phyloP scores from a whole-genome alignment of 2,888 invertebrate species.

The Leptinotarsa juncta region DNA sequence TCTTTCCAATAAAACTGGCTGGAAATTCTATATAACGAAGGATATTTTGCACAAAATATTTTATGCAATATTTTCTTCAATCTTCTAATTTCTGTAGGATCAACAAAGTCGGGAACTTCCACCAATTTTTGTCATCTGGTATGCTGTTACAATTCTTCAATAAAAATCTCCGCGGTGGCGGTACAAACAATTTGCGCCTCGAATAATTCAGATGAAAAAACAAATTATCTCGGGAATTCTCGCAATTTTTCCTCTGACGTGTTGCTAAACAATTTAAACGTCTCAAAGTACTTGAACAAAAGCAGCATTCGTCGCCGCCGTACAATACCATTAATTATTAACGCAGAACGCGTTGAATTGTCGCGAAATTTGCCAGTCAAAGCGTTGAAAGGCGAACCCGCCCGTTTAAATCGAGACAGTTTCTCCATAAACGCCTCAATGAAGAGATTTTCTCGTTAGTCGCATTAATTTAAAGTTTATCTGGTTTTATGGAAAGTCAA shows the following conservation, averaged over 20 bases:
- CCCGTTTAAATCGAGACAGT: slow-evolving; percentile 31
- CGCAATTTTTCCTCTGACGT: slow-evolving; percentile 11
- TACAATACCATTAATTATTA: slow-evolving; percentile 41
- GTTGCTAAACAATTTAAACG: slow-evolving; percentile 25
- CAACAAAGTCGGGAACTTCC: neutral
- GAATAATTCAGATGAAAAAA: neutral
- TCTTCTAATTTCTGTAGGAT: too few species aligned
- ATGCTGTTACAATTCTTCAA: too few species aligned
- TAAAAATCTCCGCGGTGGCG: too few species aligned
- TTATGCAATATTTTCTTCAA: too few species aligned
- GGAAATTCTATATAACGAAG: too few species aligned
- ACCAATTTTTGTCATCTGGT: too few species aligned
- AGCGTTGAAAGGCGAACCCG: slow-evolving; percentile 29
- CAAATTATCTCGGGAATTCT: slow-evolving; percentile 9
- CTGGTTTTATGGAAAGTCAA: slow-evolving; percentile 57
- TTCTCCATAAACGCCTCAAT: slow-evolving; percentile 34
- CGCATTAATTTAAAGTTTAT: slow-evolving; percentile 52
- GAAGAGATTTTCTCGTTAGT: slow-evolving; percentile 44
- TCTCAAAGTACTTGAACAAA: slow-evolving; percentile 36
- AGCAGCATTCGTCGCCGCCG: slow-evolving; percentile 34
- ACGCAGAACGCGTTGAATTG: slow-evolving; percentile 34
- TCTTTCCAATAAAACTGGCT: too few species aligned
- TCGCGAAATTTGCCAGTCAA: slow-evolving; percentile 37
- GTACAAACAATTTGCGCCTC: neutral
- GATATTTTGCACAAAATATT: too few species aligned